Percentiles rank a stretch among this genome's conserved stretches.
phyloP scores from a whole-genome alignment of 2,113 vertebrate species.

The Gasterosteus nipponicus region DNA sequence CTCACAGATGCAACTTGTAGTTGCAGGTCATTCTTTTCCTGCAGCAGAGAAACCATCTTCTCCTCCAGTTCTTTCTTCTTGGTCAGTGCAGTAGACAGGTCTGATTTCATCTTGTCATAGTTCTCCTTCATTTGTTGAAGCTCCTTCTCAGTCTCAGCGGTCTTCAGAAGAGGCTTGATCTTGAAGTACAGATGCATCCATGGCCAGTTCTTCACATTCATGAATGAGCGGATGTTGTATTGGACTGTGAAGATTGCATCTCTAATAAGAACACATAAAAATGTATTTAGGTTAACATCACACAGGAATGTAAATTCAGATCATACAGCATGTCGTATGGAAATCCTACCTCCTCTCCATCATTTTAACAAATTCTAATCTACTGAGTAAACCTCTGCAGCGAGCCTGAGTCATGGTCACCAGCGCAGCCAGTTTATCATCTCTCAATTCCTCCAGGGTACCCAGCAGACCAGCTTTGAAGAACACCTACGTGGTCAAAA shows the following conservation, averaged over 20 bases:
- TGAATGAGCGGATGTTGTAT: constrained; percentile 86
- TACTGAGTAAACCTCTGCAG: constrained; percentile 74
- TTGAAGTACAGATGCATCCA: constrained; percentile 82
- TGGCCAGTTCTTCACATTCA: constrained; percentile 84
- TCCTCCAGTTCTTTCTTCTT: constrained; percentile 82
- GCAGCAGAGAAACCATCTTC: constrained; percentile 80
- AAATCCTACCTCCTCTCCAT: constrained; percentile 69
- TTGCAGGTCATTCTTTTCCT: constrained; percentile 82
- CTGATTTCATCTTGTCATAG: constrained; percentile 87
- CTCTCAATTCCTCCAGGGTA: constrained; percentile 92
- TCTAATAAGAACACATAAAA: constrained; percentile 46
- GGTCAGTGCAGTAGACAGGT: constrained; percentile 81
- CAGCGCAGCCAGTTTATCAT: constrained; percentile 87
- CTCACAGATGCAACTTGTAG: constrained; percentile 78
- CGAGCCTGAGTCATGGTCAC: constrained; percentile 82
- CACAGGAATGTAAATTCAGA: neutral
- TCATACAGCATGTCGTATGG: neutral
- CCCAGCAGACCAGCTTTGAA: constrained; percentile 95
- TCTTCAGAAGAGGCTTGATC: constrained; percentile 83
- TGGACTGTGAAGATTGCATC: constrained; percentile 88
- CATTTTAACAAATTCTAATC: constrained; percentile 80
- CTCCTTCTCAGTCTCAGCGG: constrained; percentile 83
- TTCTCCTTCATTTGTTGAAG: constrained; percentile 80
- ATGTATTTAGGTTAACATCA: neutral
- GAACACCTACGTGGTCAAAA: constrained; percentile 84